A percentile compares a stretch with the other conserved stretches of the same genome.
Evolutionary conservation across 2,113 vertebrate species (phyloP).

Genomic region (Cyanoliseus patagonus): DNA sequence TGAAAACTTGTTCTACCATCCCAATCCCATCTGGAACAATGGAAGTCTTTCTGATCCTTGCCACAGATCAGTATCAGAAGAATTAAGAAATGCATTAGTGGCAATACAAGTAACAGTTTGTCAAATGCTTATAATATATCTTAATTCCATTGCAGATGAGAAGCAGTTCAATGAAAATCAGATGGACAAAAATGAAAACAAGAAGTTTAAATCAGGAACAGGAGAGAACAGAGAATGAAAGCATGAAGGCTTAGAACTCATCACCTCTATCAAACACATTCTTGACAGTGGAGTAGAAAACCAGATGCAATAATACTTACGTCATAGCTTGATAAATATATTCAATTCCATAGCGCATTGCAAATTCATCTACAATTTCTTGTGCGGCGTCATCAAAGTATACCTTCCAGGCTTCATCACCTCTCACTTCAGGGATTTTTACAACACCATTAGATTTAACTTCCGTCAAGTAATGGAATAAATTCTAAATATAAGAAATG

Average conservation of each 20-base stretch:
- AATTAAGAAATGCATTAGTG: neutral
- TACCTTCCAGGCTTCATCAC: constrained; percentile 98
- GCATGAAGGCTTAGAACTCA: neutral
- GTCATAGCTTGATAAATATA: constrained; percentile 99
- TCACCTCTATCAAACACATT: neutral
- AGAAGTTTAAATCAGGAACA: neutral
- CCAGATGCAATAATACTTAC: constrained; percentile 74
- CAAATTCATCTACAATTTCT: constrained; percentile 98
- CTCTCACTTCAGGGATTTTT: constrained; percentile 92
- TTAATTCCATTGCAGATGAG: neutral
- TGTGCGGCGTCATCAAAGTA: constrained; percentile 94
- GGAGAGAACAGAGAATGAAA: neutral
- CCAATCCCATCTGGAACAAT: neutral
- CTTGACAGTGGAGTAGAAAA: neutral
- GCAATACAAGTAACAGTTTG: neutral
- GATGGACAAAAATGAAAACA: neutral
- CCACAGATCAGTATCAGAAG: neutral
- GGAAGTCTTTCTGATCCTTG: neutral
- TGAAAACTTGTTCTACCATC: neutral
- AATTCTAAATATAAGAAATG: constrained; percentile 79
- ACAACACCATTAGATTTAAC: constrained; percentile 87
- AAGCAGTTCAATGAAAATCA: neutral
- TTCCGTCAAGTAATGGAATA: constrained; percentile 96
- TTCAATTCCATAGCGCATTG: constrained; percentile 96
- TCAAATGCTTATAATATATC: neutral